Base-by-base conservation (phyloP, 2,113 vertebrate genomes). In the Malaclemys terrapin region DNA sequence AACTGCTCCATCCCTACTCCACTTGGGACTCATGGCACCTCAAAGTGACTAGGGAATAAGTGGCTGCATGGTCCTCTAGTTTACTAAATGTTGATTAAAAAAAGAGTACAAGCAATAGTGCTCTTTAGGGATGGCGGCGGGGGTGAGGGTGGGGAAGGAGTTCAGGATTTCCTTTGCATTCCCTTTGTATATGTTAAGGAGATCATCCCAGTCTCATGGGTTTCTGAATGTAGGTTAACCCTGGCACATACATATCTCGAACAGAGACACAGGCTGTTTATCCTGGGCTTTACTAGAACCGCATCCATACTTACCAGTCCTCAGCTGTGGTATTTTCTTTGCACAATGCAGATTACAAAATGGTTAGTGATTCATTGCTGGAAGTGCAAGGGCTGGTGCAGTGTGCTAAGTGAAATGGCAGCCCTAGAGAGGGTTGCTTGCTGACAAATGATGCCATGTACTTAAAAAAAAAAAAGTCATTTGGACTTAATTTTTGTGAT, bases 281-380 rank as follows among this genome's bases (percentile, higher is more conserved):
- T 65, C 79, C 29, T 88, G 49, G 2, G 0, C 42, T 6, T 47
- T 89, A 25, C 3, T 83, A 38, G 17, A 89, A 57, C 4, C 22
- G 35, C 2, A 57, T 3, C 53, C 38, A 75, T 1, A 22, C 12
- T 87, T 81, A 53, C 0, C 3, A 85, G 9, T 6, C 19, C 93
- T 81, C 65, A 12, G 5, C 57, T 25, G 2, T 52, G 49, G 47
- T 17, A 10, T 16, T 50, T 93, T 80, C 25, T 94, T 81, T 79
- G 47, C 89, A 25, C 54, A 87, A 0, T 54, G 3, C 1, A 75
- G 78, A 69, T 13, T 87, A 24, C 49, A 57, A 4, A 17, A 42
- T 1, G 1, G 24, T 29, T 80, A 52, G 6, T 25, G 7, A 2
- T 9, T 89, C 0, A 0, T 2, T 76, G 1, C 17, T 91, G 42